Evolutionary conservation across 2,797 vertebrate genomes (phyloP).

Genomic region (Distichodus sexfasciatus): DNA sequence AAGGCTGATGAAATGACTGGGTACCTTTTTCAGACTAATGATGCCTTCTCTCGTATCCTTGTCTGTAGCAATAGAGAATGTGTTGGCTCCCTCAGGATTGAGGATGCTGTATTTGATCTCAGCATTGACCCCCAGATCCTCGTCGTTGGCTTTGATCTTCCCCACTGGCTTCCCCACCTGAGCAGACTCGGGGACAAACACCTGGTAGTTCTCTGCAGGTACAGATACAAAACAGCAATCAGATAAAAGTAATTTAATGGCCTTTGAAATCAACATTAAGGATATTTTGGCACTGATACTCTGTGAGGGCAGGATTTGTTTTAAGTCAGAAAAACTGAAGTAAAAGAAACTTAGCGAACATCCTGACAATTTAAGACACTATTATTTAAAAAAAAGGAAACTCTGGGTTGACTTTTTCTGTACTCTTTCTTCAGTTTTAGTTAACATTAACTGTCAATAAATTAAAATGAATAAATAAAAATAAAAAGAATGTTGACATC

Average conservation of each 20-base stretch:
- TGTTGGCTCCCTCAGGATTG: constrained; percentile 86
- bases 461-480: not conserved
- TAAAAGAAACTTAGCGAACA: too few species aligned
- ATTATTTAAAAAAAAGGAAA: too few species aligned
- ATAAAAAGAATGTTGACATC: not conserved
- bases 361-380: too few species aligned
- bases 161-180: constrained; percentile 94
- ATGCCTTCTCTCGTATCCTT: constrained; percentile 93
- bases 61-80: constrained; percentile 90
- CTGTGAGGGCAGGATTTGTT: too few species aligned
- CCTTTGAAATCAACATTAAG: not conserved
- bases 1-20: not conserved
- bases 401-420: too few species aligned
- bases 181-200: constrained; percentile 95
- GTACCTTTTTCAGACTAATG: constrained; percentile 91
- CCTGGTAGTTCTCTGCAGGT: constrained; percentile 89
- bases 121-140: constrained; percentile 90
- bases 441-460: not conserved
- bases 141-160: constrained; percentile 96
- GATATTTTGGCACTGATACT: not conserved
- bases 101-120: constrained; percentile 96
- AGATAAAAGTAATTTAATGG: not conserved
- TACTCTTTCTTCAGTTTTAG: not conserved
- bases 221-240: constrained; percentile 11
- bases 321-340: too few species aligned